phyloP scores from a whole-genome alignment of 2,797 vertebrate genomes.

The Leucoraja ocellata region DNA sequence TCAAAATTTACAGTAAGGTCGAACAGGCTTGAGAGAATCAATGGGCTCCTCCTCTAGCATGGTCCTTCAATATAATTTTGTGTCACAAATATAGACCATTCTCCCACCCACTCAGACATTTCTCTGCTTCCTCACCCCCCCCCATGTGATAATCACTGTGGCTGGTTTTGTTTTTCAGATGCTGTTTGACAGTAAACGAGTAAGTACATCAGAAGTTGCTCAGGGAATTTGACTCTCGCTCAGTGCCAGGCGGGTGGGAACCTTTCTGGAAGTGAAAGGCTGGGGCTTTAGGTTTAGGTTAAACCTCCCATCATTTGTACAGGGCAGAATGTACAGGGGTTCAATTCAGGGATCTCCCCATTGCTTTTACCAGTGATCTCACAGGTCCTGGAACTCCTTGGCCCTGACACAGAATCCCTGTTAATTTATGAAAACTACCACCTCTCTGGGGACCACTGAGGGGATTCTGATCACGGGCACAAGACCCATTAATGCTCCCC shows the following conservation, averaged over 20 bases:
- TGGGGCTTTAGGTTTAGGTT: not conserved
- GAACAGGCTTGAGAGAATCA: no score
- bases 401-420: no score
- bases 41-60: no score
- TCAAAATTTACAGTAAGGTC: no score
- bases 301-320: not conserved
- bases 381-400: no score
- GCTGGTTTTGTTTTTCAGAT: slow-evolving; percentile 10
- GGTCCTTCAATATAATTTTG: no score
- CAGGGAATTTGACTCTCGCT: not conserved
- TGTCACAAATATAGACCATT: not conserved
- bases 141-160: not conserved
- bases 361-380: no score
- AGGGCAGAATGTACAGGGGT: not conserved
- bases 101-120: not conserved
- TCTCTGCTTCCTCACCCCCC: not conserved
- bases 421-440: no score
- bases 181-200: slow-evolving; percentile 28
- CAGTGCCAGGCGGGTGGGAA: not conserved
- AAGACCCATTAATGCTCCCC: not conserved
- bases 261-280: not conserved
- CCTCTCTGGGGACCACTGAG: no score
- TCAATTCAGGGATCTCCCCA: not conserved
- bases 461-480: no score
- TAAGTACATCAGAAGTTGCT: not conserved